phyloP scores from a whole-genome alignment of 2,797 vertebrate species.

The Pseudomugil gertrudae region DNA sequence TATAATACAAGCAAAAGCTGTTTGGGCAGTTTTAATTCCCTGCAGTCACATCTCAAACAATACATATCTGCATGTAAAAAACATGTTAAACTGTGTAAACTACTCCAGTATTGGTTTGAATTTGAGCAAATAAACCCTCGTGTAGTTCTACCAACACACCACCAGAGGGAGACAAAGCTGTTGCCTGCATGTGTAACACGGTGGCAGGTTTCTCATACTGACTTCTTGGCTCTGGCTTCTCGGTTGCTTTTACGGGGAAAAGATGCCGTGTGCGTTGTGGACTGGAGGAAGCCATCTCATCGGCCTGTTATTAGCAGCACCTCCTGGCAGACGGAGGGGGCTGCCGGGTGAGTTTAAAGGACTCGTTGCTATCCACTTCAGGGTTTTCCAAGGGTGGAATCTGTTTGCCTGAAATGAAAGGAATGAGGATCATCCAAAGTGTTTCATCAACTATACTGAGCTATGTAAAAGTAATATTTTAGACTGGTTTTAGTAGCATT shows the following conservation, averaged over 20 bases:
- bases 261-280: slow-evolving; percentile 53
- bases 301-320: slow-evolving; percentile 88
- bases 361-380: slow-evolving; percentile 89
- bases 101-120: slow-evolving; percentile 42
- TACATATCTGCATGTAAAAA: slow-evolving; percentile 54
- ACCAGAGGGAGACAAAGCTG: slow-evolving; percentile 60
- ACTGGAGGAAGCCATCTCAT: slow-evolving; percentile 31
- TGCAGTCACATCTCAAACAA: slow-evolving; percentile 52
- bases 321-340: slow-evolving; percentile 78
- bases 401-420: slow-evolving; percentile 88
- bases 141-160: slow-evolving; percentile 48
- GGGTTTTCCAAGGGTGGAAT: slow-evolving; percentile 93
- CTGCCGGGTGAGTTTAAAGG: slow-evolving; percentile 88
- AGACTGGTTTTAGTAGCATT: not conserved
- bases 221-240: slow-evolving; percentile 49
- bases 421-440: not conserved
- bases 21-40: slow-evolving; percentile 42
- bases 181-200: slow-evolving; percentile 15
- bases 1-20: slow-evolving; percentile 24
- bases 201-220: slow-evolving; percentile 34
- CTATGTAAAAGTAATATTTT: not conserved
- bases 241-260: slow-evolving; percentile 26
- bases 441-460: not conserved
- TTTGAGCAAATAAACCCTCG: slow-evolving; percentile 17
- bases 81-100: slow-evolving; percentile 67